Conservation (phyloP, 2,113 vertebrate species). For the Eulacestoma nigropectus region DNA sequence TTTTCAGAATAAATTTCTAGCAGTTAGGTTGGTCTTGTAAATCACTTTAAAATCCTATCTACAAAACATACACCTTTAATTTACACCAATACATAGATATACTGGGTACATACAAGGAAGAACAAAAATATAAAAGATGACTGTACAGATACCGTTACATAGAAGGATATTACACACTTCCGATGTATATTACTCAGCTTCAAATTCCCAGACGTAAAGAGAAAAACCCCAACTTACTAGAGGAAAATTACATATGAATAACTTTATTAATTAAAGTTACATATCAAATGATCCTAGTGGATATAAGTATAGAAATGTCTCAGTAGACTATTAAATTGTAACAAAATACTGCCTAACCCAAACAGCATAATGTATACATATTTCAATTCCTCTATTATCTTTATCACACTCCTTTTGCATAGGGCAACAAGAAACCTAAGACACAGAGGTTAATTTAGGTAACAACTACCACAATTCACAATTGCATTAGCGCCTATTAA, state of each 20-base stretch:
- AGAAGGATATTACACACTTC: not conserved
- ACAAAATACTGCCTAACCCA: constrained; percentile 1
- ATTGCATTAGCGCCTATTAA: constrained; percentile 80
- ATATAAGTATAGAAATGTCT: not conserved
- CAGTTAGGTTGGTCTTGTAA: not conserved
- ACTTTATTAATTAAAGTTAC: not conserved
- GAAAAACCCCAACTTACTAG: not conserved
- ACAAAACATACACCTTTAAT: not conserved
- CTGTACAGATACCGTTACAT: not conserved
- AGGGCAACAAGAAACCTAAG: constrained; percentile 59
- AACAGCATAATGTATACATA: constrained; percentile 40
- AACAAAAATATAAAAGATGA: not conserved
- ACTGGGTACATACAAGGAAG: not conserved
- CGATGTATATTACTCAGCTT: not conserved
- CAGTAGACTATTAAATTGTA: not conserved
- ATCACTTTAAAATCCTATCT: not conserved
- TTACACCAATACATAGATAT: not conserved
- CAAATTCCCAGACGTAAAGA: not conserved
- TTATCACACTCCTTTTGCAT: constrained; percentile 60
- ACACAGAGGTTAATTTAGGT: constrained; percentile 77
- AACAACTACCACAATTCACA: constrained; percentile 78
- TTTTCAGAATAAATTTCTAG: not conserved
- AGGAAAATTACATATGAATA: not conserved
- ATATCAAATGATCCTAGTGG: not conserved
- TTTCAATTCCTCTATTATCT: constrained; percentile 55